Percentiles rank a stretch among this genome's conserved stretches.
These are phyloP conservation scores for Drosophila silvestris DNA, from an alignment of 2,888 invertebrate genomes.

Conservation along the genomic window DNA sequence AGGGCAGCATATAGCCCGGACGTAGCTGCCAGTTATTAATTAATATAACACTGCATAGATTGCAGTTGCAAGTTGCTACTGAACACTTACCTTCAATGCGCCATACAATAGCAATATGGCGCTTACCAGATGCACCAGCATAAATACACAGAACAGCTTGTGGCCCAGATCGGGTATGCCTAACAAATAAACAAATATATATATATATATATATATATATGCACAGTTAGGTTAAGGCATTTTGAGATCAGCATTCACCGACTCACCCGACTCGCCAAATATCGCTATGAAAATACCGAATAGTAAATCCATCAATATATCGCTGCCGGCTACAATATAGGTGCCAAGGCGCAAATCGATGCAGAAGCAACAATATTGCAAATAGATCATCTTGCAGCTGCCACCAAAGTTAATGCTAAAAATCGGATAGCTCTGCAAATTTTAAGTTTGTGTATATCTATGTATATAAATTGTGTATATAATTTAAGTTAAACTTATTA, in stretches of 20 bases:
- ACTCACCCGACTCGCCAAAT: slow-evolving; percentile 64
- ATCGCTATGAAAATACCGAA: slow-evolving; percentile 43
- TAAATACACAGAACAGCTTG: slow-evolving; percentile 48
- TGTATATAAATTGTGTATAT: slow-evolving; percentile 3
- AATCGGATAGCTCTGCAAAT: not conserved
- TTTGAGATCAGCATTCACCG: too few species aligned
- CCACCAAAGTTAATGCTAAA: not conserved
- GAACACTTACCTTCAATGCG: slow-evolving; percentile 37
- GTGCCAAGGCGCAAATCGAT: slow-evolving; percentile 66
- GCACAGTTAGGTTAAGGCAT: not conserved
- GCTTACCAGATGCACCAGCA: slow-evolving; percentile 46
- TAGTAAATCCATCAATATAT: slow-evolving; percentile 48
- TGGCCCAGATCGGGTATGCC: slow-evolving; percentile 67
- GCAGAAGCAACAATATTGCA: slow-evolving; percentile 58
- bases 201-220: not conserved
- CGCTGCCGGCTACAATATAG: slow-evolving; percentile 33
- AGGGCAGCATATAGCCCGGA: slow-evolving; percentile 37
- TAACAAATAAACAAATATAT: not conserved
- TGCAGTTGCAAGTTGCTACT: not conserved
- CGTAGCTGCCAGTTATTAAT: slow-evolving; percentile 23
- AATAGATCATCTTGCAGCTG: slow-evolving; percentile 58
- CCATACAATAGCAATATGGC: slow-evolving; percentile 39
- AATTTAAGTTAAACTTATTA: slow-evolving; percentile 15
- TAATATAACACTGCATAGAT: not conserved
- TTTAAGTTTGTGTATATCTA: not conserved